phyloP scores from a whole-genome alignment of 2,113 vertebrate genomes.

The Ammodytes dubius region DNA sequence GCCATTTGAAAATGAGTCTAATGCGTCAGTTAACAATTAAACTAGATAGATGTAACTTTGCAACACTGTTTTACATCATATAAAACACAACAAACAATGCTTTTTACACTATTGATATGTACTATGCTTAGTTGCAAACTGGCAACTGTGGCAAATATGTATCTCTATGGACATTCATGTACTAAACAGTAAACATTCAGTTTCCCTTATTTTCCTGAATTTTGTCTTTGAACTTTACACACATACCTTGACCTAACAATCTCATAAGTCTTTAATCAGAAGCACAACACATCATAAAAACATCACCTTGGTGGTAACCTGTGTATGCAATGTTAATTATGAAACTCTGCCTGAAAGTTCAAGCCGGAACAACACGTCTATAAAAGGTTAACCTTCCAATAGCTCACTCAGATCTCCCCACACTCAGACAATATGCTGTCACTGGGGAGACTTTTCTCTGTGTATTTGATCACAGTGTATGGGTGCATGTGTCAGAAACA shows the following conservation, averaged over 20 bases:
- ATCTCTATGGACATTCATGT: no score
- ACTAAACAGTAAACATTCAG: not conserved
- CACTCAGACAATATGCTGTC: conserved; percentile 2
- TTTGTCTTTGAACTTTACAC: not conserved
- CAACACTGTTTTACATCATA: no score
- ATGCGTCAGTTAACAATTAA: no score
- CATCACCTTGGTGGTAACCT: not conserved
- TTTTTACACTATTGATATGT: no score
- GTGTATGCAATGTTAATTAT: not conserved
- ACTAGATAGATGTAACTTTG: no score
- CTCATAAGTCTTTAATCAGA: conserved; percentile 14
- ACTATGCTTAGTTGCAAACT: no score
- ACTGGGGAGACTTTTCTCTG: not conserved
- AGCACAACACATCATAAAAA: conserved; percentile 27
- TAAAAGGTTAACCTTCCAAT: conserved; percentile 8
- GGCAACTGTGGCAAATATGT: no score
- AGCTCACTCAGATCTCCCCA: not conserved
- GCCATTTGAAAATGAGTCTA: no score
- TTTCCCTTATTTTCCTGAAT: not conserved
- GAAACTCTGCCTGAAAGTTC: conserved; percentile 16
- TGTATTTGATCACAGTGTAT: conserved; percentile 11
- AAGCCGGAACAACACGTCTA: not conserved
- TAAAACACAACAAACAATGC: no score
- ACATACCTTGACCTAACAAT: not conserved
- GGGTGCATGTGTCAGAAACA: conserved; percentile 4